Evolutionary conservation across 2,888 invertebrate species (phyloP).

Genomic region (Conus canariensis): DNA sequence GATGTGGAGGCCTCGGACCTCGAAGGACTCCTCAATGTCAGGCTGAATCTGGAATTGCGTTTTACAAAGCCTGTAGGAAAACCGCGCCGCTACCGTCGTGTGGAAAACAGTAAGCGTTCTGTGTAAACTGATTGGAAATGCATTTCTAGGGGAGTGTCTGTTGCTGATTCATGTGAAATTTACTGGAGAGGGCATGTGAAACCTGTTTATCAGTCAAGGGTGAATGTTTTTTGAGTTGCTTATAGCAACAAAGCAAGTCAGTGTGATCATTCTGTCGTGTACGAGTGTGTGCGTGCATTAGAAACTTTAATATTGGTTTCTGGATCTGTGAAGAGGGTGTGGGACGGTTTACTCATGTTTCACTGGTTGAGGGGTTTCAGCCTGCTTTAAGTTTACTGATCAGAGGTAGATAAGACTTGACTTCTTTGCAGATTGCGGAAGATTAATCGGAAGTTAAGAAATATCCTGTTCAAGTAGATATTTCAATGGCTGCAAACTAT

Average conservation of each 20-base stretch:
- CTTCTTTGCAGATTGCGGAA: too few relatives aligned
- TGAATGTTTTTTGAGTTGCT: neutral
- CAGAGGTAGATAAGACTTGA: too few relatives aligned
- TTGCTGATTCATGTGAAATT: neutral
- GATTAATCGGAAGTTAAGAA: too few relatives aligned
- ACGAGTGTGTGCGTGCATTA: too few relatives aligned
- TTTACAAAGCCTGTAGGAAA: constrained; percentile 59
- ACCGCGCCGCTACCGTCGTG: constrained; percentile 50
- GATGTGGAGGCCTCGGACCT: constrained; percentile 59
- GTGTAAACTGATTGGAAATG: constrained; percentile 39
- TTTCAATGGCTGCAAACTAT: too few relatives aligned
- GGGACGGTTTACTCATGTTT: too few relatives aligned
- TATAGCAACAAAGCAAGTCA: neutral
- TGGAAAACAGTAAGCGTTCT: constrained; percentile 25
- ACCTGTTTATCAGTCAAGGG: neutral
- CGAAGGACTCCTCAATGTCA: constrained; percentile 51
- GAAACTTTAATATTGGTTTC: too few relatives aligned
- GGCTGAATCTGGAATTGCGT: constrained; percentile 62
- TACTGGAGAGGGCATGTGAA: neutral
- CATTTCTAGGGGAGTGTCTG: neutral
- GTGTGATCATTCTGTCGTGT: neutral
- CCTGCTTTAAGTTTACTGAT: too few relatives aligned
- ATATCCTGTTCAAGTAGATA: too few relatives aligned
- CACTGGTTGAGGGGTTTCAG: too few relatives aligned
- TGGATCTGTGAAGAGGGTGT: too few relatives aligned